phyloP scores from a whole-genome alignment of 2,888 invertebrate genomes.

The Microctonus aethiopoides region DNA sequence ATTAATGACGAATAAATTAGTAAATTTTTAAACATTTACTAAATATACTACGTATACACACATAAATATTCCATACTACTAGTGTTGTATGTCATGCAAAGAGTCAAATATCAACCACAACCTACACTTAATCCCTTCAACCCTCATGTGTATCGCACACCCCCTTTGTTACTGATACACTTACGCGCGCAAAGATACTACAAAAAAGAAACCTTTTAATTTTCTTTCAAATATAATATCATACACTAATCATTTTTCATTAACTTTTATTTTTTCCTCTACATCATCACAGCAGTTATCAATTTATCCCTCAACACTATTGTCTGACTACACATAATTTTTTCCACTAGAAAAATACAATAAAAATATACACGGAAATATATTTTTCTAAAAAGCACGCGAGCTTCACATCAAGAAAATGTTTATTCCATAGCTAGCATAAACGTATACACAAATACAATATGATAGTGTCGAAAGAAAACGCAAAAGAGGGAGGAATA shows the following conservation, averaged over 20 bases:
- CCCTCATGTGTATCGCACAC: constrained; percentile 17
- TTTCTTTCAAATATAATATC: not conserved
- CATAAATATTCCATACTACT: constrained; percentile 30
- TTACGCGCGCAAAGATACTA: not conserved
- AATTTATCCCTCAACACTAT: too few relatives aligned
- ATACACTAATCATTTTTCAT: not conserved
- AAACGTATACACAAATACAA: not conserved
- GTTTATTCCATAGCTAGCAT: too few relatives aligned
- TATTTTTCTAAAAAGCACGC: constrained; percentile 28
- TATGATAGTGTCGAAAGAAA: constrained; percentile 6
- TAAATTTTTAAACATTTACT: constrained; percentile 56
- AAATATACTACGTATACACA: constrained; percentile 38
- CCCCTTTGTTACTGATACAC: constrained; percentile 6
- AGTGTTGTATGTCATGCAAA: constrained; percentile 43
- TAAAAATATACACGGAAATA: constrained; percentile 33
- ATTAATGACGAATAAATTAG: constrained; percentile 58
- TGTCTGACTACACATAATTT: not conserved
- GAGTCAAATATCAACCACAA: constrained; percentile 58
- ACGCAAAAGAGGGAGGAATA: constrained; percentile 23
- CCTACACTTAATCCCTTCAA: constrained; percentile 49
- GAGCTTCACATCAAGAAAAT: constrained; percentile 42
- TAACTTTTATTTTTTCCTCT: not conserved
- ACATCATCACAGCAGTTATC: too few relatives aligned
- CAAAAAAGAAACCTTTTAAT: not conserved
- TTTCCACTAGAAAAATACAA: not conserved